phyloP scores from a whole-genome alignment of 2,888 invertebrate species.

The Uloborus plumipes region DNA sequence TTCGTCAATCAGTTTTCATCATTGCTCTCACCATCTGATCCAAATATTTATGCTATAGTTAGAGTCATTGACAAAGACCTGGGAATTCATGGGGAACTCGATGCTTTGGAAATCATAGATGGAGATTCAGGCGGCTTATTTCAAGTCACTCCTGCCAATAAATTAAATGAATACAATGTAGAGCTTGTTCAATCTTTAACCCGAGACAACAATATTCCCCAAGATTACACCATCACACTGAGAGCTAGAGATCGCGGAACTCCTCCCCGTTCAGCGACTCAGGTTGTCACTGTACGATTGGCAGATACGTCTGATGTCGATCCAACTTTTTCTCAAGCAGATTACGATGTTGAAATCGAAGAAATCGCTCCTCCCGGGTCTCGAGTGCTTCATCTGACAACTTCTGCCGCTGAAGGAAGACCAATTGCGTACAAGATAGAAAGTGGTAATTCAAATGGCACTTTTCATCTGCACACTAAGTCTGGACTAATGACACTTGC shows the following conservation, averaged over 20 bases:
- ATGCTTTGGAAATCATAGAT: constrained; percentile 84
- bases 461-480: constrained; percentile 87
- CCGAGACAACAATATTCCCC: constrained; percentile 70
- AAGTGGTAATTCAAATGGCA: constrained; percentile 86
- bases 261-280: constrained; percentile 83
- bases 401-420: constrained; percentile 78
- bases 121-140: constrained; percentile 93
- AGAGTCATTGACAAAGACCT: constrained; percentile 85
- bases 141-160: constrained; percentile 78
- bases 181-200: constrained; percentile 84
- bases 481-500: constrained; percentile 92
- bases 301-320: constrained; percentile 87
- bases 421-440: constrained; percentile 88
- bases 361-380: constrained; percentile 92
- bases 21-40: constrained; percentile 32
- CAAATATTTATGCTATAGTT: constrained; percentile 87
- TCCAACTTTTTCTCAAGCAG: constrained; percentile 87
- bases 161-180: constrained; percentile 76
- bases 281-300: constrained; percentile 84
- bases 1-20: constrained; percentile 57
- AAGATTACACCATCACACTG: constrained; percentile 87
- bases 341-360: constrained; percentile 88
- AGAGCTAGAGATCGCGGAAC: constrained; percentile 86
- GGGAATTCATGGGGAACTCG: constrained; percentile 88
- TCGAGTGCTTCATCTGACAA: constrained; percentile 87